Percentiles rank a stretch among this genome's conserved stretches.
phyloP scores from a whole-genome alignment of 2,888 invertebrate genomes.

The Eupithecia insigniata region DNA sequence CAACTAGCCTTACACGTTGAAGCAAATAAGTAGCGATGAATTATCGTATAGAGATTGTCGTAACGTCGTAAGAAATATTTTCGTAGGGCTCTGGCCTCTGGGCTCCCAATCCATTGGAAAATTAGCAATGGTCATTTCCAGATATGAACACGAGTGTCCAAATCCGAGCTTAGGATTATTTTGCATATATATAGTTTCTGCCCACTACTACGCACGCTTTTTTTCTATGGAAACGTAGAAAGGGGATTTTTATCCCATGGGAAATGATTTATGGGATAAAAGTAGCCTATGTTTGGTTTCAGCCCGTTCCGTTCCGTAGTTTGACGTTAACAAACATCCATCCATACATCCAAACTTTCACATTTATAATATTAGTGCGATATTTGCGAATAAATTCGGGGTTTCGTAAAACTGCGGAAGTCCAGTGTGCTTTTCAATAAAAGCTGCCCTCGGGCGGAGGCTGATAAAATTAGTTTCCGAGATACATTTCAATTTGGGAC shows the following conservation, averaged over 20 bases:
- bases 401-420: conserved; percentile 3
- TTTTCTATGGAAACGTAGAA: too few relatives aligned
- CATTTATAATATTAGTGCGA: too few relatives aligned
- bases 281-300: too few relatives aligned
- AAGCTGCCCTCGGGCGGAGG: conserved; percentile 44
- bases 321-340: too few relatives aligned
- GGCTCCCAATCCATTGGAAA: neutral
- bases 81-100: neutral
- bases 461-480: conserved; percentile 69
- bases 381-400: neutral
- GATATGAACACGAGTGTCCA: neutral
- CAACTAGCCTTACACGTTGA: too few relatives aligned
- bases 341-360: too few relatives aligned
- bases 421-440: conserved; percentile 38
- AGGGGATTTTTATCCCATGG: too few relatives aligned
- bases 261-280: too few relatives aligned
- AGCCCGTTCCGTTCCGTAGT: too few relatives aligned
- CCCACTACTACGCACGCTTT: too few relatives aligned
- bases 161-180: neutral
- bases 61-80: neutral
- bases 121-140: neutral
- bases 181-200: too few relatives aligned
- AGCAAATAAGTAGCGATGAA: neutral
- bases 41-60: neutral
- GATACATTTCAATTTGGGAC: conserved; percentile 62